Percentiles rank a stretch among this genome's conserved stretches.
These are phyloP conservation scores for Odocoileus hemionus DNA, from an alignment of 2,113 vertebrate species.

Conservation along the genomic window DNA sequence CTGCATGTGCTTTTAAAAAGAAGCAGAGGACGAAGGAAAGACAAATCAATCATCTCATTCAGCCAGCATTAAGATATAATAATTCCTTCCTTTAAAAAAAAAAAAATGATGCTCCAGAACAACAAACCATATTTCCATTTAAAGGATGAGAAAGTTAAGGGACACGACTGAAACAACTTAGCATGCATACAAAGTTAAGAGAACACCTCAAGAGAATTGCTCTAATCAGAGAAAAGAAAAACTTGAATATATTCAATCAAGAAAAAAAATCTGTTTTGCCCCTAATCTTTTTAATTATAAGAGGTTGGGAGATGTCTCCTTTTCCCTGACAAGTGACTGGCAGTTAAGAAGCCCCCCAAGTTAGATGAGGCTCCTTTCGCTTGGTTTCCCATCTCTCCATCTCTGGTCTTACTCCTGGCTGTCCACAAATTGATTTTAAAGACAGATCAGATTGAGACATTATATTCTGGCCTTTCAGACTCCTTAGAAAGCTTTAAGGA, in stretches of 20 bases:
- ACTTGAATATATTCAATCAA: background rate
- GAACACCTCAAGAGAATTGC: background rate
- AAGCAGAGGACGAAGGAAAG: slow-evolving; percentile 15
- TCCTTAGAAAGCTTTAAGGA: slow-evolving; percentile 14
- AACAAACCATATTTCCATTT: background rate
- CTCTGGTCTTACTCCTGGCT: background rate
- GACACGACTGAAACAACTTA: background rate
- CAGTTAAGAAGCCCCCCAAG: background rate
- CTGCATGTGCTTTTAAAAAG: slow-evolving; percentile 48
- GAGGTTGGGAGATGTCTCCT: background rate
- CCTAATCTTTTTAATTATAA: background rate
- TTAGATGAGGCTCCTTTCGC: background rate
- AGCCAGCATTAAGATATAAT: background rate
- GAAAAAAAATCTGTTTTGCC: background rate
- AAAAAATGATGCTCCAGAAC: background rate
- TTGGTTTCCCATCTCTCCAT: background rate
- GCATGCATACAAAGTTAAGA: background rate
- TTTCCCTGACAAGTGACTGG: background rate
- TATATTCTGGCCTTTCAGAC: background rate
- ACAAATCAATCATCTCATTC: background rate
- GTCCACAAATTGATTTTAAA: background rate
- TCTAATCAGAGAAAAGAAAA: background rate
- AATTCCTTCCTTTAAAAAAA: background rate
- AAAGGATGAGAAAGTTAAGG: background rate
- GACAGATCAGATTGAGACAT: background rate